Evolutionary conservation across 2,888 invertebrate species (phyloP).

Genomic region (Coleophora flavipennella): DNA sequence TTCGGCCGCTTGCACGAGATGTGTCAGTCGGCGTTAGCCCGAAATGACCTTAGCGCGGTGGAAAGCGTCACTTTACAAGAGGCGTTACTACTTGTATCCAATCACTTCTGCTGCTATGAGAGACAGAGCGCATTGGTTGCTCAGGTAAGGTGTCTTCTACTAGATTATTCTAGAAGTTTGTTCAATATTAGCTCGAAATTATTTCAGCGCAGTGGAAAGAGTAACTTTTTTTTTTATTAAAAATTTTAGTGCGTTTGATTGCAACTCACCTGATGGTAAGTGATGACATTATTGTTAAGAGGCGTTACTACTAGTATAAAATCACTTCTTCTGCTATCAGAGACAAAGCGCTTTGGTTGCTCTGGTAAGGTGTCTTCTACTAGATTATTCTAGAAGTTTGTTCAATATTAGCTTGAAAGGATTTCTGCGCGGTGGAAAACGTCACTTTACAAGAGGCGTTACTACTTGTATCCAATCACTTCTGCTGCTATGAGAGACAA

Average conservation of each 20-base stretch:
- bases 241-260: too few relatives aligned
- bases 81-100: slow-evolving; percentile 85
- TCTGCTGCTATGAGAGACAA: slow-evolving; percentile 87
- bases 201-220: slow-evolving; percentile 83
- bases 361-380: slow-evolving; percentile 35
- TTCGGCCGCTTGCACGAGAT: slow-evolving; percentile 88
- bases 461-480: slow-evolving; percentile 89
- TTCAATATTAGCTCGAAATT: slow-evolving; percentile 79
- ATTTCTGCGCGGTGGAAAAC: slow-evolving; percentile 86
- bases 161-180: too few relatives aligned
- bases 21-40: slow-evolving; percentile 79
- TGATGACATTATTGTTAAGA: too few relatives aligned
- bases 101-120: slow-evolving; percentile 91
- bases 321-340: slow-evolving; percentile 91
- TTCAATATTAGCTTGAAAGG: slow-evolving; percentile 79
- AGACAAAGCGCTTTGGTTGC: slow-evolving; percentile 72
- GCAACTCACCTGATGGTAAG: too few relatives aligned
- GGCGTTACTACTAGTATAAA: slow-evolving; percentile 87
- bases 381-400: too few relatives aligned
- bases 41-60: slow-evolving; percentile 82
- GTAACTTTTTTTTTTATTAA: too few relatives aligned
- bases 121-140: slow-evolving; percentile 72
- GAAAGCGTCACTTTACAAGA: slow-evolving; percentile 88
- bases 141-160: slow-evolving; percentile 35
- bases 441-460: slow-evolving; percentile 86